phyloP scores from a whole-genome alignment of 2,797 vertebrate species.

The Cuniculus paca region DNA sequence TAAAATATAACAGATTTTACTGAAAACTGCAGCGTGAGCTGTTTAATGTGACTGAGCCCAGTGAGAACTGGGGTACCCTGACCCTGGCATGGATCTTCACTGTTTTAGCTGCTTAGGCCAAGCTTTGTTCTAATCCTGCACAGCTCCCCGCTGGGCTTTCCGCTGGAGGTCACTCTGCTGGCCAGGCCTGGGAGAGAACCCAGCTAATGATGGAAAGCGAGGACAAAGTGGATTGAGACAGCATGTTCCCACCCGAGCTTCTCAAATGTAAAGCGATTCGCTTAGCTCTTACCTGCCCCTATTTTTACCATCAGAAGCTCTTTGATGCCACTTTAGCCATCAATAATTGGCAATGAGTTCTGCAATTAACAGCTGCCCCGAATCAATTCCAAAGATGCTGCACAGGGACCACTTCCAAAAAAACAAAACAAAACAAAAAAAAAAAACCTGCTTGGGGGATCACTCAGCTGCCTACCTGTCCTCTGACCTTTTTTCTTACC shows the following conservation, averaged over 20 bases:
- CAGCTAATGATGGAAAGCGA: background rate
- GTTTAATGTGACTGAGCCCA: background rate
- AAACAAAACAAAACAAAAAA: conserved; percentile 21
- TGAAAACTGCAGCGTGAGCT: conserved; percentile 28
- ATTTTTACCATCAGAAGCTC: conserved; percentile 50
- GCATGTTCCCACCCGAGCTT: background rate
- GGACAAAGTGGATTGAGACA: conserved; percentile 21
- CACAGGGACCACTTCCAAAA: conserved; percentile 46
- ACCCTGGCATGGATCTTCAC: background rate
- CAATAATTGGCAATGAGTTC: conserved; percentile 65
- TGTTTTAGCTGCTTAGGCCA: conserved; percentile 2
- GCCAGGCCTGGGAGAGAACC: conserved; percentile 1
- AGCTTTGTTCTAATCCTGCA: conserved; percentile 14
- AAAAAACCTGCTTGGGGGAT: background rate
- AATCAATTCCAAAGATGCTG: conserved; percentile 40
- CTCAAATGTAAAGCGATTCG: conserved; percentile 54
- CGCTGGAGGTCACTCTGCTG: conserved; percentile 24
- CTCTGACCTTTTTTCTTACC: background rate
- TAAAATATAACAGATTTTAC: conserved; percentile 51
- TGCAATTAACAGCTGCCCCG: conserved; percentile 64
- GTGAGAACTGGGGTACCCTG: background rate
- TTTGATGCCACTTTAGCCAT: conserved; percentile 50
- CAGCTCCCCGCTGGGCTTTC: background rate
- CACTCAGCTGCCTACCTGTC: background rate
- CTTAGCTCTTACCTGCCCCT: conserved; percentile 42